A percentile compares a stretch with the other conserved stretches of the same genome.
phyloP scores from a whole-genome alignment of 2,888 invertebrate genomes.

The Oligia strigilis region DNA sequence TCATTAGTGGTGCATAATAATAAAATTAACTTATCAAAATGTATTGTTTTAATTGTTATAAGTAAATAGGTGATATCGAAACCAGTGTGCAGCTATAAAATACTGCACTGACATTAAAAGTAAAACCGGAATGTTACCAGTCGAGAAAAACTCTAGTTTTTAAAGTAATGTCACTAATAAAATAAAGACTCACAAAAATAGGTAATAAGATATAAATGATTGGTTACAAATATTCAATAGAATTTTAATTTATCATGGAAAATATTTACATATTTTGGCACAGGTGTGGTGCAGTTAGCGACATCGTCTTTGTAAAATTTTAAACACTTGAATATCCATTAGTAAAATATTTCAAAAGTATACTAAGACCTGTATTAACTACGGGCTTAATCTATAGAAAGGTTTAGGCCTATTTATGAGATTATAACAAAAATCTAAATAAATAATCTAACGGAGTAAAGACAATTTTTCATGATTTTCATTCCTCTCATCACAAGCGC shows the following conservation, averaged over 20 bases:
- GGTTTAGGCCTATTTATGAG: conserved; percentile 86
- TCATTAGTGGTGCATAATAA: conserved; percentile 41
- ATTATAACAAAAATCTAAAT: conserved; percentile 56
- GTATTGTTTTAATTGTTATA: background rate
- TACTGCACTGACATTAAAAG: conserved; percentile 7
- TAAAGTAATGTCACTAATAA: conserved; percentile 48
- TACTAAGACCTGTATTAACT: conserved; percentile 86
- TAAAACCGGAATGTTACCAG: conserved; percentile 26
- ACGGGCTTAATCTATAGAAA: conserved; percentile 86
- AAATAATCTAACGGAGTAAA: conserved; percentile 39
- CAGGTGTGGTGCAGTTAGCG: conserved; percentile 84
- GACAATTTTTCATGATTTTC: conserved; percentile 32
- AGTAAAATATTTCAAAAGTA: conserved; percentile 83
- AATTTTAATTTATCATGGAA: conserved; percentile 77
- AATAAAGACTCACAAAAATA: conserved; percentile 65
- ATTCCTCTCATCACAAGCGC: conserved; percentile 27
- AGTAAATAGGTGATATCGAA: background rate
- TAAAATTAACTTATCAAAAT: conserved; percentile 9
- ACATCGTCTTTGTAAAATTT: conserved; percentile 79
- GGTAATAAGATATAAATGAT: conserved; percentile 72
- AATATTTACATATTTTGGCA: conserved; percentile 89
- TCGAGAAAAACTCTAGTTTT: background rate
- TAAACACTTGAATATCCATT: conserved; percentile 74
- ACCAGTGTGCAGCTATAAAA: background rate
- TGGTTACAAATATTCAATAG: conserved; percentile 73